Base-by-base conservation (phyloP, 2,888 invertebrate species). In the Trichogramma dendrolimi region DNA sequence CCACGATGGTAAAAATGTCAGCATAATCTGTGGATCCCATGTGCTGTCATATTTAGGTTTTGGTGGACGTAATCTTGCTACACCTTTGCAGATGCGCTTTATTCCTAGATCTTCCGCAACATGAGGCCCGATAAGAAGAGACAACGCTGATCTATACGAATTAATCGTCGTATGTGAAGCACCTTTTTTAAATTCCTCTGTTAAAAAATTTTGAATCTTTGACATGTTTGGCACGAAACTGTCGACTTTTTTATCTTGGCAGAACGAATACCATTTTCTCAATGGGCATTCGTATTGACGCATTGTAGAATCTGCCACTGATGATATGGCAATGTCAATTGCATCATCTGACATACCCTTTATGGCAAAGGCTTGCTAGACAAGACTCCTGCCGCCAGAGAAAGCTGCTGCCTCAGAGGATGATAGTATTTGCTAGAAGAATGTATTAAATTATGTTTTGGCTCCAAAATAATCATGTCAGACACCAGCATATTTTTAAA, bases 1-100 rank as follows among this genome's bases (percentile, higher is more conserved):
- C 10, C n/a, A 46, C 2, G 39, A 41, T 6, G 40, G 5, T 5
- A 60, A 41, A 5, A 48, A 42, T 7, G 4, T 6, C 4, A 58
- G 8, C 8, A 60, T 60, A 4, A 44, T 4, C 1, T 42, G 14
- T 1, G 73, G 71, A 54, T 75, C 68, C 73, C 73, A 74, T 0
- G 64, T 71, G 5, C 52, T 11, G 40, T 71, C 60, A 58, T 74
- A 70, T 57, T 58, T 68, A 3, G 68, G 64, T 53, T 43, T 63
- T n/a, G 48, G 58, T 2, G 65, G 63, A 46, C 61, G 63, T 39
- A 47, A 8, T 8, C 42, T 8, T n/a, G 63, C 11, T 1, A 52
- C 59, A 1, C 61, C 61, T 50, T 61, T 63, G 27, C 27, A 27
- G 27, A 51, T 54, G 4, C 40, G 4, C 4, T 47, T 46, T 1